These are phyloP conservation scores for Ondatra zibethicus DNA, from an alignment of 2,113 vertebrate species.

Conservation along the genomic window DNA sequence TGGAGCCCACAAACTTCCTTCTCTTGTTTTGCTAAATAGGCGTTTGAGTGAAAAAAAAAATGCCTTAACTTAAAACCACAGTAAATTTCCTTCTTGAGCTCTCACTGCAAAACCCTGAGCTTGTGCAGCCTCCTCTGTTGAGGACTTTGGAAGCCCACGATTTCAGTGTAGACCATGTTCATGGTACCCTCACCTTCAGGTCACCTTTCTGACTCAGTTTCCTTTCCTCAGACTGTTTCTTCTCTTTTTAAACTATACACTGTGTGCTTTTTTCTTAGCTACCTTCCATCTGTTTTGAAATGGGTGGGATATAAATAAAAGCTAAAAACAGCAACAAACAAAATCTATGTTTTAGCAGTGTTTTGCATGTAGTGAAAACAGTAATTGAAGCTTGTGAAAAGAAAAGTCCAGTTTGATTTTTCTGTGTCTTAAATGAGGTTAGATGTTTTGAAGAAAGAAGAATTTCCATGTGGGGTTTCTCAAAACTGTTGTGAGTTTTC, in stretches of 20 bases:
- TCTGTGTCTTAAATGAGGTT: conserved; percentile 30
- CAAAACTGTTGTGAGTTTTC: conserved; percentile 29
- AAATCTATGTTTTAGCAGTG: conserved; percentile 50
- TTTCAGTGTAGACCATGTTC: neutral
- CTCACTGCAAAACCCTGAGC: conserved; percentile 9
- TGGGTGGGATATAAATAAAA: conserved; percentile 53
- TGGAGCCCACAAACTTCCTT: conserved; percentile 4
- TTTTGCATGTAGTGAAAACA: conserved; percentile 39
- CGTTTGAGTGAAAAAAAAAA: conserved; percentile 40
- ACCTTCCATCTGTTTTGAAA: conserved; percentile 65
- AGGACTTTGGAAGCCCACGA: conserved; percentile 10
- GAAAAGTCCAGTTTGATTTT: conserved; percentile 44
- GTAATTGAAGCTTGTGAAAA: conserved; percentile 35
- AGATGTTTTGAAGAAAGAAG: conserved; percentile 54
- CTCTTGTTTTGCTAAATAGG: conserved; percentile 57
- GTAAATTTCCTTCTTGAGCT: conserved; percentile 46
- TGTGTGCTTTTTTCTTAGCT: conserved; percentile 7
- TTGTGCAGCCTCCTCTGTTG: neutral
- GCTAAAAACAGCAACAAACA: conserved; percentile 49
- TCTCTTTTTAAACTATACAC: neutral
- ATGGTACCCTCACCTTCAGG: neutral
- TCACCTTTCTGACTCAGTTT: neutral
- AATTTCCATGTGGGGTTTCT: neutral
- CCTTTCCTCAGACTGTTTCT: neutral
- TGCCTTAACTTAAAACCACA: conserved; percentile 47